Conservation (phyloP, 2,797 vertebrate genomes). For the Catharus ustulatus region DNA sequence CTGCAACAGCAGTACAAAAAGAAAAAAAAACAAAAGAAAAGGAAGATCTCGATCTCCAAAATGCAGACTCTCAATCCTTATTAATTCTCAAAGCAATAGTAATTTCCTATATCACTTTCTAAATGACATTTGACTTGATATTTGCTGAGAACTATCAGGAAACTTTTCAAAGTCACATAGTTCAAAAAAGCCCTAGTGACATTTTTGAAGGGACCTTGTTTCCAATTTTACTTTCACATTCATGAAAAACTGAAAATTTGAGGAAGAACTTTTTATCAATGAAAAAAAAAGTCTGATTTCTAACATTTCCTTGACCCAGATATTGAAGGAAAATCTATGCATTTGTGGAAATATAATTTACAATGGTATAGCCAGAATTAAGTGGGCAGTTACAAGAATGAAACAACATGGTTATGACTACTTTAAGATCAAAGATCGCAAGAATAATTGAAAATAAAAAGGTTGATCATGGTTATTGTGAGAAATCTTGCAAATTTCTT, state of each 20-base stretch:
- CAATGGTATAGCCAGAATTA: not conserved
- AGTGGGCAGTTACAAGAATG: not conserved
- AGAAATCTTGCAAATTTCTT: not conserved
- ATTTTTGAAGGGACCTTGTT: not conserved
- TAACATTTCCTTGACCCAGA: not conserved
- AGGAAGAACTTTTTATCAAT: not conserved
- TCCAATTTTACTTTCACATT: not conserved
- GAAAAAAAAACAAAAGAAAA: not conserved
- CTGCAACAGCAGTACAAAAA: slow-evolving; percentile 57
- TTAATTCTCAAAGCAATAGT: slow-evolving; percentile 49
- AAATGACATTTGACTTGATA: slow-evolving; percentile 27
- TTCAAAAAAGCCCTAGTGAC: not conserved
- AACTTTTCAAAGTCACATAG: slow-evolving; percentile 8
- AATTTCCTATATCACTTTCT: slow-evolving; percentile 40
- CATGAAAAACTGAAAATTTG: not conserved
- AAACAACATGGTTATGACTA: not conserved
- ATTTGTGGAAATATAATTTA: not conserved
- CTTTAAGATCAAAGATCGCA: not conserved
- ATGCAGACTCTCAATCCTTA: not conserved
- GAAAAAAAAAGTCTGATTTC: not conserved
- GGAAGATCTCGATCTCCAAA: slow-evolving; percentile 31
- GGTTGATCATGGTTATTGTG: not conserved
- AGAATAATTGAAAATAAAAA: not conserved
- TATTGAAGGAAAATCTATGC: not conserved
- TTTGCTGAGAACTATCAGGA: not conserved